Base-by-base conservation (phyloP, 30 jellyfish, hydroid and myxozoan species). In the Aurelia sp. region DNA sequence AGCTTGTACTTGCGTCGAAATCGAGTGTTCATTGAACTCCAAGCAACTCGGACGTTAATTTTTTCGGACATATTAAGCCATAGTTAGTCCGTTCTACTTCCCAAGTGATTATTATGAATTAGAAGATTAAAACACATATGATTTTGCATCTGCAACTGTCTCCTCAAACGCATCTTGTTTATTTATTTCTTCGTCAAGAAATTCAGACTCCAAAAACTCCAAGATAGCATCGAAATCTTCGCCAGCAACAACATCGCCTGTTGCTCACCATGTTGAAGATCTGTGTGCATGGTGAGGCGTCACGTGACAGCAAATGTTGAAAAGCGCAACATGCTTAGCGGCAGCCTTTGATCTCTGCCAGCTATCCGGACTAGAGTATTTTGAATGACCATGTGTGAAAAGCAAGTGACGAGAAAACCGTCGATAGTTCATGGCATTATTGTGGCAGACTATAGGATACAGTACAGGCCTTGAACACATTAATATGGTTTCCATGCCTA, bases 211-310 rank as follows among this genome's bases (percentile, higher is more conserved):
- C 31, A 63, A 63, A 13, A 63, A 4, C 74, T 63, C 74, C 74
- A 63, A 17, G 3, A 63, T 63, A 27, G 2, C 41, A 63, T 63
- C 74, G 13, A 63, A 23, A 63, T 63, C 74, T 1, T 63, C n/a
- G 3, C 74, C 74, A 17, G 33, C 31, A 63, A 63, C 21, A n/a
- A 63, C 41, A 63, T 63, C 4, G 16, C 21, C 21, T 23, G 1
- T n/a, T 23, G 41, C 41, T 13, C 40, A 23, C 74, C 74, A 63
- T 63, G 31, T 63, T 63, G 21, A 63, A 63, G 1, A 17, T 13
- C 3, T 63, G 74, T 63, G 74, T 63, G 74, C 74, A 63, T 4
- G 33, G 74, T 63, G 74, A 13, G 31, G 74, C 16, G 33, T 13
- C 33, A 63, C 41, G 41, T 63, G 74, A 63, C 41, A 63, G 17